These are phyloP conservation scores for Anolis sagrei DNA, from an alignment of 2,113 vertebrate genomes.

Conservation along the genomic window DNA sequence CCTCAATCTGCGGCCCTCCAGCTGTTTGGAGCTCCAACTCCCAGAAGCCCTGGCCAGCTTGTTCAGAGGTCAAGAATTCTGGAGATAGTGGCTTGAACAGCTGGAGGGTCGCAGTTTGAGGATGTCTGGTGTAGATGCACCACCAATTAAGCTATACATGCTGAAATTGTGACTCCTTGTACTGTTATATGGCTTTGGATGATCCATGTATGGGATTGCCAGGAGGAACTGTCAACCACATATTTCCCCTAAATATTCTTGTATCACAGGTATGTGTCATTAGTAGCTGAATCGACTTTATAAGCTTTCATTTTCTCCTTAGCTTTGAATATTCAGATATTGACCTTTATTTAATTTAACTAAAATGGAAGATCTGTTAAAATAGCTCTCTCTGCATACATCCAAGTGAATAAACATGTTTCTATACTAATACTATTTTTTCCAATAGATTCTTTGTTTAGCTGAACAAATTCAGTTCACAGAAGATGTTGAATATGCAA, in stretches of 20 bases:
- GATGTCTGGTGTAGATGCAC: no score
- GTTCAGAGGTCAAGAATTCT: no score
- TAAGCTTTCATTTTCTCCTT: not conserved
- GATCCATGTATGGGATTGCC: no score
- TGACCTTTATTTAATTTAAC: not conserved
- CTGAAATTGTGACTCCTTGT: no score
- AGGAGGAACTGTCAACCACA: not conserved
- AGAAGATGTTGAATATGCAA: constrained; percentile 90
- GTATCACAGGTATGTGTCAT: not conserved
- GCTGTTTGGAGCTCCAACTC: no score
- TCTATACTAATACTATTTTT: constrained; percentile 15
- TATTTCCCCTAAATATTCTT: not conserved
- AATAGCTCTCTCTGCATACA: not conserved
- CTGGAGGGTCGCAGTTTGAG: no score
- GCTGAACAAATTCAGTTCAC: constrained; percentile 98
- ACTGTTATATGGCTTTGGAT: no score
- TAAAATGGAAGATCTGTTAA: constrained; percentile 20
- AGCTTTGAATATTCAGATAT: not conserved
- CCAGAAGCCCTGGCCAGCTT: no score
- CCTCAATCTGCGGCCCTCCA: no score
- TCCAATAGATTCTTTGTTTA: constrained; percentile 88
- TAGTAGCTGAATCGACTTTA: not conserved
- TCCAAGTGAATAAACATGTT: constrained; percentile 10
- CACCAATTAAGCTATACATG: no score
- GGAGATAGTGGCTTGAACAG: no score